Base-by-base conservation (phyloP, 2,113 vertebrate species). In the Trematomus loennbergii region DNA sequence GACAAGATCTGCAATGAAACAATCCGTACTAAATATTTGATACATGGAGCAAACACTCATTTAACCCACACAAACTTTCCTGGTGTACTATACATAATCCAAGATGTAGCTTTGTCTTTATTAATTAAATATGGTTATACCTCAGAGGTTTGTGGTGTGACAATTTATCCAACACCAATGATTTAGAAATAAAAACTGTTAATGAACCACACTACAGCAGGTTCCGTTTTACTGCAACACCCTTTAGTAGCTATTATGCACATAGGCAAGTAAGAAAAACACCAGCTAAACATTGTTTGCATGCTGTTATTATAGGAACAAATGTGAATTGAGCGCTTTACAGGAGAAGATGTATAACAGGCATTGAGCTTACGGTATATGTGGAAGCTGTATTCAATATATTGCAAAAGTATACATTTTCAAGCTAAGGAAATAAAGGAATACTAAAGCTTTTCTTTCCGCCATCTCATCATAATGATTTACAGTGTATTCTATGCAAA, bases 101-200 rank as follows among this genome's bases (percentile, higher is more conserved):
- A 40, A 40, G 36, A 40, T 40, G 36, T 40, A 40, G 36, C 36
- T 40, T 40, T 40, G 36, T 89, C 94, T 96, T 96, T 96, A 96
- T 96, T 95, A 96, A 95, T 92, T n/a, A 46, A 94, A 91, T 93
- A 95, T 94, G 95, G 95, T 96, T 95, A 92, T 93, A 96, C 95
- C 96, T 96, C 94, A 97, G 95, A 95, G 93, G 69, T 95, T 96
- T 97, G 95, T 95, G 95, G 95, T 95, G 95, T 96, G 96, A 96
- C 95, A 96, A 96, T 96, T 96, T 96, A 96, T 95, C 92, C 91
- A 89, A 96, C 97, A 97, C 96, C 0, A 7, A 43, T 57, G 15
- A 20, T 58, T 46, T 12, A 48, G 16, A n/a, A 52, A 78, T 96
- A 97, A 96, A 93, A 95, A 81, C 94, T 95, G 95, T 48, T 95